phyloP scores from a whole-genome alignment of 2,797 vertebrate genomes.

The Microhierax caerulescens region DNA sequence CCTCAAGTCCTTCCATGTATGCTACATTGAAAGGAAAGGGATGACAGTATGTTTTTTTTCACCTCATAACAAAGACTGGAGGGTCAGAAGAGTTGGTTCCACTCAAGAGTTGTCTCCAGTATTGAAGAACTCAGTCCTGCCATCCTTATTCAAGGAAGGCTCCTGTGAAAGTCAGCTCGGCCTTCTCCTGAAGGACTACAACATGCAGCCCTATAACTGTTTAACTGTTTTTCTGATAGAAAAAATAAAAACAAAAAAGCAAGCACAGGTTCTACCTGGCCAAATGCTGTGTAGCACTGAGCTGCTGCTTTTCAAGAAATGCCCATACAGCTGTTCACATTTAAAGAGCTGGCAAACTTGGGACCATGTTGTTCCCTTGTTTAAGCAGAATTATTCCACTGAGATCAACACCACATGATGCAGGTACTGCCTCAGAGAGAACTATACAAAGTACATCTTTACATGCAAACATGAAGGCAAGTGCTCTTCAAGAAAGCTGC shows the following conservation, averaged over 20 bases:
- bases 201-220: neutral
- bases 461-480: neutral
- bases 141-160: neutral
- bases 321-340: neutral
- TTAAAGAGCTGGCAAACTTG: neutral
- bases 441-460: neutral
- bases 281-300: neutral
- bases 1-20: neutral
- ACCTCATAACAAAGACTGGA: neutral
- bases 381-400: neutral
- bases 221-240: neutral
- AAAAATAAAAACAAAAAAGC: neutral
- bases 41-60: neutral
- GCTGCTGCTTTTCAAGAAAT: neutral
- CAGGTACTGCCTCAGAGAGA: neutral
- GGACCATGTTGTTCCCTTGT: neutral
- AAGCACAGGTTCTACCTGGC: neutral
- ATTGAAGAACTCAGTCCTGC: neutral
- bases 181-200: neutral
- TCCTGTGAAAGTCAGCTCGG: neutral
- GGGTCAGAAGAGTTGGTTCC: neutral
- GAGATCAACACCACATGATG: neutral
- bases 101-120: rapidly evolving
- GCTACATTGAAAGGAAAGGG: neutral
- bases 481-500: neutral